These are phyloP conservation scores for Cyprinodon variegatus DNA, from an alignment of 2,113 vertebrate species.

Conservation along the genomic window DNA sequence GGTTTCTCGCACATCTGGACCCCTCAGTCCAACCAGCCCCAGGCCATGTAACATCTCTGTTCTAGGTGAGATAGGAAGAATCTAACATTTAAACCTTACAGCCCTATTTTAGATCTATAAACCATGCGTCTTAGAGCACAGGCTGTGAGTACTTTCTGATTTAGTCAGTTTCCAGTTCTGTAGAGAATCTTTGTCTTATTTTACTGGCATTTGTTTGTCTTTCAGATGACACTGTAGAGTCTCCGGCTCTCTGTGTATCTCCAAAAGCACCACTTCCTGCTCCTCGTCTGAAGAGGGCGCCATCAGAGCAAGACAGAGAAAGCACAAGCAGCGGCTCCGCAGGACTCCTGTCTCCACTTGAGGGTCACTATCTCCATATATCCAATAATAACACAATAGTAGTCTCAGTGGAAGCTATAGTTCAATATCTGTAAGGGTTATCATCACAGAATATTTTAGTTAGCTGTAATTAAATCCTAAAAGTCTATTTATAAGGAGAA, in stretches of 20 bases:
- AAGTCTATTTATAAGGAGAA: not conserved
- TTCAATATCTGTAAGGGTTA: not conserved
- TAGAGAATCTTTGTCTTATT: not conserved
- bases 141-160: not conserved
- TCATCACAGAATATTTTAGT: not conserved
- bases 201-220: not conserved
- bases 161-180: accelerated
- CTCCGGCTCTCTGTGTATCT: constrained; percentile 72
- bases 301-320: constrained; percentile 85
- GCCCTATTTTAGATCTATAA: not conserved
- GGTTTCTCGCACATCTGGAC: constrained; percentile 74
- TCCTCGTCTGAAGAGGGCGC: constrained; percentile 83
- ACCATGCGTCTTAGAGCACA: not conserved
- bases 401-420: not conserved
- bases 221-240: constrained; percentile 82
- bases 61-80: constrained; percentile 57
- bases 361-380: constrained; percentile 28
- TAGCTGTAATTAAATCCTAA: not conserved
- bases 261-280: constrained; percentile 83
- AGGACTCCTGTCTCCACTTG: constrained; percentile 12
- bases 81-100: not conserved
- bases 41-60: constrained; percentile 45
- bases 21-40: constrained; percentile 75
- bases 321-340: constrained; percentile 36
- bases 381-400: not conserved